Evolutionary conservation across 2,113 vertebrate genomes (phyloP).

Genomic region (Eudorcas thomsonii): DNA sequence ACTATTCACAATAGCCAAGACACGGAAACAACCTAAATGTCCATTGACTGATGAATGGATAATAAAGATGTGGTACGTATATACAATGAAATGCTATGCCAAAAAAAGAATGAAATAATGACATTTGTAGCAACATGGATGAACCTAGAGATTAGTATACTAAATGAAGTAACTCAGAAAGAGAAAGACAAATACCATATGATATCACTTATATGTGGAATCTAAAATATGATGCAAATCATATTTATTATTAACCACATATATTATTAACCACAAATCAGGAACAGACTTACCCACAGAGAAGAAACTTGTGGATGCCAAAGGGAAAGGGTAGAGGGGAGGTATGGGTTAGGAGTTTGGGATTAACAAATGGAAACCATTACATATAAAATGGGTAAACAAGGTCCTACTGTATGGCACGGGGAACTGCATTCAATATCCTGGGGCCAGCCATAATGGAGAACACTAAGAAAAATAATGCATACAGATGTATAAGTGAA

Average conservation of each 20-base stretch:
- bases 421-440: background rate
- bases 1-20: background rate
- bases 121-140: background rate
- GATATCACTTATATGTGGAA: background rate
- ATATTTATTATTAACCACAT: too few species aligned
- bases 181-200: background rate
- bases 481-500: background rate
- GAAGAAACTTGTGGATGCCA: background rate
- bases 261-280: background rate
- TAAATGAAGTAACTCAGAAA: background rate
- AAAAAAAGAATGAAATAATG: background rate
- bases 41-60: background rate
- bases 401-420: background rate
- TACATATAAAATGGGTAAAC: background rate
- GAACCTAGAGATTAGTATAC: background rate
- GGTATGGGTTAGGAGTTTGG: background rate
- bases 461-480: background rate
- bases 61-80: background rate
- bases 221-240: background rate
- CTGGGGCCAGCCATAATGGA: background rate
- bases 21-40: background rate
- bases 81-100: background rate
- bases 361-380: background rate
- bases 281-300: background rate
- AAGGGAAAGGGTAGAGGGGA: background rate